Evolutionary conservation across 2,888 invertebrate species (phyloP).

Genomic region (Pemphredon lugubris): DNA sequence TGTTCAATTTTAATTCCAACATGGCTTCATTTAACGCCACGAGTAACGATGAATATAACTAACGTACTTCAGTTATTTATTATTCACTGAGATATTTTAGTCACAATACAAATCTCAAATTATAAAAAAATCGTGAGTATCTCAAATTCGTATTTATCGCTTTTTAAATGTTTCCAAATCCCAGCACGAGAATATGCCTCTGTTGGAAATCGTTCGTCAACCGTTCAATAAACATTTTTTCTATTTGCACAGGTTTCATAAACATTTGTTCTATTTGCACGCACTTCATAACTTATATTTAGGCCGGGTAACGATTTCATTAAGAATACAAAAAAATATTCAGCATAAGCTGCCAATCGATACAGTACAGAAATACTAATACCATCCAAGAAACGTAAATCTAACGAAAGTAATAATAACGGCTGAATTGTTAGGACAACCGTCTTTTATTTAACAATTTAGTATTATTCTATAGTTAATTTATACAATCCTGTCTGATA

Average conservation of each 20-base stretch:
- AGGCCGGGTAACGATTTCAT: conserved; percentile 21
- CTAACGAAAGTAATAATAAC: conserved; percentile 41
- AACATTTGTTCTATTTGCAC: background rate
- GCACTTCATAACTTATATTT: conserved; percentile 26
- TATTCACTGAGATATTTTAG: too few relatives aligned
- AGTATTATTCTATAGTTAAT: conserved; percentile 14
- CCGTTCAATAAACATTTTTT: conserved; percentile 10
- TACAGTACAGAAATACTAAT: conserved; percentile 35
- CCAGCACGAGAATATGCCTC: too few relatives aligned
- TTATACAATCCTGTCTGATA: conserved; percentile 12
- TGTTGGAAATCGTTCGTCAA: too few relatives aligned
- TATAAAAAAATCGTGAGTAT: too few relatives aligned
- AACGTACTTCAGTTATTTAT: too few relatives aligned
- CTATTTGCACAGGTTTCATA: background rate
- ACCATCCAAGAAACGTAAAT: conserved; percentile 19
- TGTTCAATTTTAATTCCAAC: too few relatives aligned
- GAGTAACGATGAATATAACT: too few relatives aligned
- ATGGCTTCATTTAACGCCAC: too few relatives aligned
- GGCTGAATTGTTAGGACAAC: conserved; percentile 15
- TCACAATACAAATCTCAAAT: too few relatives aligned
- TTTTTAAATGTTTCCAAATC: too few relatives aligned
- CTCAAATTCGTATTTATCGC: too few relatives aligned
- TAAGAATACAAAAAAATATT: conserved; percentile 27
- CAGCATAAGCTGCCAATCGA: conserved; percentile 24
- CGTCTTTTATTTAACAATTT: conserved; percentile 29